Base-by-base conservation (phyloP, 1,140 invertebrate species). In the Thereuonema tuberculata region DNA sequence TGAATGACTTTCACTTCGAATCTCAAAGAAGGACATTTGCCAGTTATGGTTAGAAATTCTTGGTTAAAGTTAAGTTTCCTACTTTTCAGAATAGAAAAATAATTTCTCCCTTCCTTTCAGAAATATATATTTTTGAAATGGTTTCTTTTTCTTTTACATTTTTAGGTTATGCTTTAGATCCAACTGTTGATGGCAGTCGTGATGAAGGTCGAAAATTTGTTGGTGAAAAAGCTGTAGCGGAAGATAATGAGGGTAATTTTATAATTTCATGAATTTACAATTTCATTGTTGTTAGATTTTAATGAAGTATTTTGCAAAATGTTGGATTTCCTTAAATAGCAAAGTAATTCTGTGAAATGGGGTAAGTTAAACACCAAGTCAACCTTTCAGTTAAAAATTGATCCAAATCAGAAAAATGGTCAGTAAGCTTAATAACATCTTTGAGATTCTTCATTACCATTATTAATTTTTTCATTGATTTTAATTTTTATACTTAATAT, bases 1-100 rank as follows among this genome's bases (percentile, higher is more conserved):
- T 99, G 27, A 97, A 85, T 76, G 88, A 92, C 67, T 99, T 98
- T 75, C 89, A 98, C 66, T 99, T 99, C 82, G 96, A 99, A 75
- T 94, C 91, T 72, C 94, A 99, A 70, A 79, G 96, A 63, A 78
- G 93, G 70, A 98, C 93, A 14, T 99, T 99, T 74, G 78, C 83
- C 28, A 92, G 88, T 69, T 96, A 89, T 76, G 92, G 84, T 84
- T 74, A 69, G 70, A 43, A 43, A 43, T 43, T 43, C 9, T 43
- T 43, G 37, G n/a, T 43, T 12, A 43, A 43, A n/a, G 37, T 55
- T 5, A 62, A 31, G 31, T 53, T 37, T n/a, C 62, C 56, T 50
- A 47, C 21, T 46, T 59, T 27, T 15, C 21, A 55, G 14, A 56
- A 20, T 37, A 31, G 48, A 26, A 49, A 23, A 27, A 52, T 17